Percentiles rank a stretch among this genome's conserved stretches.
phyloP scores from a whole-genome alignment of 2,888 invertebrate genomes.

The Cosmopolites sordidus region DNA sequence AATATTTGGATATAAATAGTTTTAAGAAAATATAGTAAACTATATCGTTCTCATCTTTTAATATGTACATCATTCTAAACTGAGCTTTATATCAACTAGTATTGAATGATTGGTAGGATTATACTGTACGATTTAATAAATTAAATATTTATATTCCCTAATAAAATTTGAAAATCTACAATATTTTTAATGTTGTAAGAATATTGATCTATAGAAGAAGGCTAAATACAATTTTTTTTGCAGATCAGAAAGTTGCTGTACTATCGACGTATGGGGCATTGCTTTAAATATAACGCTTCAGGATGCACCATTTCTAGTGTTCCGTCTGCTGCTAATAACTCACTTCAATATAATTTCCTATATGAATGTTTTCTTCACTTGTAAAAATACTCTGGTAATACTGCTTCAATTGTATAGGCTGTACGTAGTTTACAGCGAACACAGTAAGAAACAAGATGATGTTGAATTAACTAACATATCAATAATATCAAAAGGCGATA shows the following conservation, averaged over 20 bases:
- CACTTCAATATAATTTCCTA: slow-evolving; percentile 87
- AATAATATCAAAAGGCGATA: slow-evolving; percentile 50
- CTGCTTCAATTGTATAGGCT: slow-evolving; percentile 75
- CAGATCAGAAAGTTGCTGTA: slow-evolving; percentile 69
- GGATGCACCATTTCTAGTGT: slow-evolving; percentile 84
- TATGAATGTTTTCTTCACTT: slow-evolving; percentile 95
- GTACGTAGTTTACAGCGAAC: slow-evolving; percentile 74
- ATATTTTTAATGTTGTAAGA: too few species aligned
- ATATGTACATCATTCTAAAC: too few species aligned
- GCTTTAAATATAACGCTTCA: slow-evolving; percentile 81
- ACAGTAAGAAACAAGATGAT: slow-evolving; percentile 46
- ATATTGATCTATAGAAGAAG: too few species aligned
- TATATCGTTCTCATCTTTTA: too few species aligned
- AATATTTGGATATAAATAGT: too few species aligned
- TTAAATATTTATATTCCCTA: too few species aligned
- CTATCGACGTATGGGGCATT: slow-evolving; percentile 86
- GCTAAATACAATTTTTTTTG: too few species aligned
- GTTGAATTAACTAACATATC: slow-evolving; percentile 52
- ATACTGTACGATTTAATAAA: too few species aligned
- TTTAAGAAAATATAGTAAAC: too few species aligned
- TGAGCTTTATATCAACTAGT: too few species aligned
- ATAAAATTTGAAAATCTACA: too few species aligned
- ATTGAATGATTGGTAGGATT: too few species aligned
- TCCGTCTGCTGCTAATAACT: slow-evolving; percentile 79
- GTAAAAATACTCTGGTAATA: slow-evolving; percentile 86